phyloP scores from a whole-genome alignment of 37 sponge, comb jelly and placozoan species.

The Amphimedon queenslandica region DNA sequence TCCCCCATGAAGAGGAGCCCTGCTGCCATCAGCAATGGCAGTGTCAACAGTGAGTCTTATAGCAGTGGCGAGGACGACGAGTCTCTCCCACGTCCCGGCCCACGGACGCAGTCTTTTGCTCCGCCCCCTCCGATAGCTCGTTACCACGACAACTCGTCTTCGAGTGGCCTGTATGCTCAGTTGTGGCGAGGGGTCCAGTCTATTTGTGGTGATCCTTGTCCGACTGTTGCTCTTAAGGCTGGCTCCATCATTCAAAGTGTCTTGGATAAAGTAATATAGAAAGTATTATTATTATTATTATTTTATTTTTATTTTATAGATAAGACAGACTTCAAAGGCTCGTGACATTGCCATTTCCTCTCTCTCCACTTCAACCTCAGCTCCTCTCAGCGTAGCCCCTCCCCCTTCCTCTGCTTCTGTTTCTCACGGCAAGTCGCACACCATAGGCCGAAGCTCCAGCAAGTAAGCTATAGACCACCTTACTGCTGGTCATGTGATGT shows the following conservation, averaged over 20 bases:
- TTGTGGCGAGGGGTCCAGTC: conserved; percentile 51
- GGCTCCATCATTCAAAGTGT: conserved; percentile 36
- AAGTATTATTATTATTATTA: neutral
- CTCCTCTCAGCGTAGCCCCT: neutral
- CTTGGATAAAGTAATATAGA: conserved; percentile 43
- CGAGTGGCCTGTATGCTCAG: conserved; percentile 9
- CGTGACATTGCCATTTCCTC: conserved; percentile 3
- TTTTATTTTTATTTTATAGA: conserved; percentile 4
- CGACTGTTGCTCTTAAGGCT: conserved; percentile 44
- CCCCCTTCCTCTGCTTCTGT: neutral
- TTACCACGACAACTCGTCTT: neutral
- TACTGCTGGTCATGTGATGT: no score
- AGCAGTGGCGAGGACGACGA: conserved; percentile 10
- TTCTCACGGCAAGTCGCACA: neutral
- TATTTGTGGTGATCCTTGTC: conserved; percentile 58
- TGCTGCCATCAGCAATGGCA: neutral
- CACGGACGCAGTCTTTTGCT: conserved; percentile 10
- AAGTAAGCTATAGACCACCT: no score
- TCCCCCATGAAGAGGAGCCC: neutral
- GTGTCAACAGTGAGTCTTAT: neutral
- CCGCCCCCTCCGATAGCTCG: conserved; percentile 2
- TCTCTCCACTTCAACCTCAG: conserved; percentile 2
- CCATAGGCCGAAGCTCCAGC: neutral
- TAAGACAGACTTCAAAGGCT: conserved; percentile 45
- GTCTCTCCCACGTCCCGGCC: conserved; percentile 12